A percentile compares a stretch with the other conserved stretches of the same genome.
Conservation (phyloP, 2,113 vertebrate species). For the Ginglymostoma cirratum region DNA sequence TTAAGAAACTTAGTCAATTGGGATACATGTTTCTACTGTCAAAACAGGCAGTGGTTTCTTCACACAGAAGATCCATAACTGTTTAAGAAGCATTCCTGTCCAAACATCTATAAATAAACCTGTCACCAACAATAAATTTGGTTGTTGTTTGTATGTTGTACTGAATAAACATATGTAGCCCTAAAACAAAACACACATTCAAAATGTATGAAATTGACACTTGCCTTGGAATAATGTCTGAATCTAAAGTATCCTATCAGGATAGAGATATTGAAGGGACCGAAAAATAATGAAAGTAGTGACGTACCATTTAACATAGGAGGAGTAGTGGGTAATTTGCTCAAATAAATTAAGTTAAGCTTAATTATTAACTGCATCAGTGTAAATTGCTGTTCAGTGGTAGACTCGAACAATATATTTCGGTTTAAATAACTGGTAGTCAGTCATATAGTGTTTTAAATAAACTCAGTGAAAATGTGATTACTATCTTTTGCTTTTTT, state of each 20-base stretch:
- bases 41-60: not conserved
- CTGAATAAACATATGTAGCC: not conserved
- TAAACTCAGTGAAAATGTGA: not conserved
- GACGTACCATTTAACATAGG: not conserved
- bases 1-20: too few species aligned
- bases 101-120: not conserved
- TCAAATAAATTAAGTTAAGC: not conserved
- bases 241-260: not conserved
- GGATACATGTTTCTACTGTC: not conserved
- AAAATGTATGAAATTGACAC: too few species aligned
- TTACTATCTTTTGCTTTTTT: not conserved
- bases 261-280: not conserved
- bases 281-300: not conserved
- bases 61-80: not conserved
- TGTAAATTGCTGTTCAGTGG: not conserved
- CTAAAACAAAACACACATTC: not conserved
- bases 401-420: not conserved
- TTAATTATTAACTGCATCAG: not conserved
- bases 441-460: not conserved
- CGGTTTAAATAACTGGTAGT: not conserved
- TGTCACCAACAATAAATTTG: not conserved
- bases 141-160: not conserved
- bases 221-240: not conserved
- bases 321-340: not conserved
- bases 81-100: not conserved